Evolutionary conservation across 1,140 invertebrate genomes (phyloP).

Genomic region (Stegodyphus mimosarum): DNA sequence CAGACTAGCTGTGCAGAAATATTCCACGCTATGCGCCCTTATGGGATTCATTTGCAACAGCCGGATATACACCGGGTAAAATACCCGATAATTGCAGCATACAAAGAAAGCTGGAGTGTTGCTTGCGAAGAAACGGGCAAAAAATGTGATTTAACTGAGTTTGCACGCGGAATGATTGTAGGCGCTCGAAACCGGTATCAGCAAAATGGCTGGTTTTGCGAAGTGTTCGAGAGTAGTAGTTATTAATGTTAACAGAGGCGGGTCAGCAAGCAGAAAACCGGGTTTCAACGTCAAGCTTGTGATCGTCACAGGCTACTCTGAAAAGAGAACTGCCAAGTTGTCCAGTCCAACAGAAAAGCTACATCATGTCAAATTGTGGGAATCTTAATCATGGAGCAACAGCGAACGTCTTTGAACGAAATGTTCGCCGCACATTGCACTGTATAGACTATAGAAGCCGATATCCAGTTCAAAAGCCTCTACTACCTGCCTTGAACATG

Average conservation of each 20-base stretch:
- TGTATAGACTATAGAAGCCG: neutral
- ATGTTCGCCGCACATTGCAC: neutral
- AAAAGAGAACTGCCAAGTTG: neutral
- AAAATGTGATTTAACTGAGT: neutral
- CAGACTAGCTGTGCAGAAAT: too few species aligned
- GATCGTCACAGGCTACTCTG: constrained; percentile 1
- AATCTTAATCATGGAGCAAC: neutral
- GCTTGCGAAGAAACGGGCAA: neutral
- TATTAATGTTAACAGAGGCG: neutral
- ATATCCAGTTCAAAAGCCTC: neutral
- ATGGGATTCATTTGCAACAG: too few species aligned
- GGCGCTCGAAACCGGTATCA: neutral
- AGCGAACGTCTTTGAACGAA: neutral
- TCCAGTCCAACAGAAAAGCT: neutral
- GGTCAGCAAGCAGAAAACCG: neutral
- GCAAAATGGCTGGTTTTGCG: neutral
- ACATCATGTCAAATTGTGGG: neutral
- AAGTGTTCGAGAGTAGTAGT: neutral
- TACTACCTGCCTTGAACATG: constrained; percentile 20
- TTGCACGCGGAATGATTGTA: neutral
- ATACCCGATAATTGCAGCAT: too few species aligned
- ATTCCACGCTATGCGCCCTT: too few species aligned
- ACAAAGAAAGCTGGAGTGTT: neutral
- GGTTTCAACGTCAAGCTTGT: neutral
- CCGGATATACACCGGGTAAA: too few species aligned